Percentiles rank a stretch among this genome's conserved stretches.
Conservation (phyloP, 2,797 vertebrate species). For the Miichthys miiuy region DNA sequence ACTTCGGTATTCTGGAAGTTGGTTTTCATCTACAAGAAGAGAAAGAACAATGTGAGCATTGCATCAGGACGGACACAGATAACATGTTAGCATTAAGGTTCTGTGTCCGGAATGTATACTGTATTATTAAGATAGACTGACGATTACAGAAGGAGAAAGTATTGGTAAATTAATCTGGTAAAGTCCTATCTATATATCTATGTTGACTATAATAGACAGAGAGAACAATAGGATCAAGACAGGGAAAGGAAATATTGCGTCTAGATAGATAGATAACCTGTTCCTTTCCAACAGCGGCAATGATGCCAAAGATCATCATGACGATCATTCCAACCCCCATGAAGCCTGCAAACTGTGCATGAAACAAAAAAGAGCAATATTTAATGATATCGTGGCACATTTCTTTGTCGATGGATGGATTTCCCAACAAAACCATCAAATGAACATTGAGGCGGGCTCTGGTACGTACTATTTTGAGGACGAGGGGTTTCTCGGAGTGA, state of each 20-base stretch:
- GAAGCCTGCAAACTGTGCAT: constrained; percentile 70
- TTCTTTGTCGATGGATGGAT: neutral
- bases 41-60: neutral
- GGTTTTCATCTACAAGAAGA: too few species aligned
- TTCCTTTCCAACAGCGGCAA: constrained; percentile 15
- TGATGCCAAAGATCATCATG: constrained; percentile 68
- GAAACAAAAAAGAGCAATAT: neutral
- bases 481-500: constrained; percentile 40
- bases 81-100: neutral
- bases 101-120: neutral
- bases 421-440: neutral
- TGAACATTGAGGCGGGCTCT: neutral
- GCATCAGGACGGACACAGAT: neutral
- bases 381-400: neutral
- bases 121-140: too few species aligned
- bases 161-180: too few species aligned
- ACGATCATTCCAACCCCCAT: constrained; percentile 65
- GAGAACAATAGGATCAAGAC: neutral
- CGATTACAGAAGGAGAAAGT: too few species aligned
- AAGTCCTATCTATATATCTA: too few species aligned
- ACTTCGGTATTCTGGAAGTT: too few species aligned
- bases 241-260: neutral
- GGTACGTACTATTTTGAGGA: constrained; percentile 63
- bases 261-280: neutral
- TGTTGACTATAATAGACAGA: neutral